Base-by-base conservation (phyloP, 2,888 invertebrate species). In the Netelia melanura region DNA sequence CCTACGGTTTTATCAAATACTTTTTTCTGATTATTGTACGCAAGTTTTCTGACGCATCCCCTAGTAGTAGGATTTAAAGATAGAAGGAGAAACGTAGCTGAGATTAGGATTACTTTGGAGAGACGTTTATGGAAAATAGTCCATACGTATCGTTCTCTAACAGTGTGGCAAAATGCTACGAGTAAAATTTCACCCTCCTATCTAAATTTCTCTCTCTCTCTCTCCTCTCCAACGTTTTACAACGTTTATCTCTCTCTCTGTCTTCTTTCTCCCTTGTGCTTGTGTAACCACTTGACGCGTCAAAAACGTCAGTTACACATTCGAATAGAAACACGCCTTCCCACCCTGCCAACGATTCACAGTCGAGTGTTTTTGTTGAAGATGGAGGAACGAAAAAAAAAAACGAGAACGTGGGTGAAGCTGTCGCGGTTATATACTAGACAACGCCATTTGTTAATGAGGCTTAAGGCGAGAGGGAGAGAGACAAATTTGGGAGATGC, bases 71-170 rank as follows among this genome's bases (percentile, higher is more conserved):
- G 38, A 71, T 61, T 65, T 43, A 25, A 43, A 83, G 74, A 65
- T 75, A 44, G 43, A 61, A 54, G 44, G 64, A 75, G 71, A 86
- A 84, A 65, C 72, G 67, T 58, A 30, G 65, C 70, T 64, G 52
- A 77, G 82, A 76, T 81, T 80, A 78, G 83, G 82, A 87, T 87
- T 84, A 82, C 83, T 79, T 85, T 81, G 75, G 67, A 83, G 81
- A 85, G 87, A 89, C 92, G 91, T 93, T 93, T 93, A 93, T 93
- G 92, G 91, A 93, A 93, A 93, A 91, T 91, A 92, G 91, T 88
- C 44, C 58, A 30, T 80, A 62, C 23, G 67, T 58, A 48, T 44
- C 88, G 81, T 84, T 84, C 81, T 81, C 77, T 52, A 70, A 76
- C 76, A 74, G 48, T 80, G 75, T 72, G 44, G 74, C 80, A 67